Evolutionary conservation across 2,888 invertebrate genomes (phyloP), one percentile per base, ranked within the genome.

Genomic region (Amblyteles armatorius): DNA sequence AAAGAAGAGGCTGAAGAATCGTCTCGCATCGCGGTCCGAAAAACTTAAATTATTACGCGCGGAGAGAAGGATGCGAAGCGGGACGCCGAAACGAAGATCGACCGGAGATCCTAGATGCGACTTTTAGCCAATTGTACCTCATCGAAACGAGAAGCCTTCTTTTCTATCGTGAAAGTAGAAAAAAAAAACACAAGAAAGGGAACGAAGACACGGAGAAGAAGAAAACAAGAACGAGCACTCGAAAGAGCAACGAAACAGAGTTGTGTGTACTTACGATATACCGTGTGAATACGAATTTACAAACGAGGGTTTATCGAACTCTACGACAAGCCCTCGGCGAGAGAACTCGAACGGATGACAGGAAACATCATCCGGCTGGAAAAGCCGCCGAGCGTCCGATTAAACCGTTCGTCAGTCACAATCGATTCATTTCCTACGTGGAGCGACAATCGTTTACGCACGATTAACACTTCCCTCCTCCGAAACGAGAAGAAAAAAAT

Each of bases 391-490:
- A 36, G 40, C 55, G 33, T 69, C 68, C 16, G 55, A 16, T 0
- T 7, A 57, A 16, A 68, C 19, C 57, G 68, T 52, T 52, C 79
- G 79, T 60, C 48, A 50, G 55, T 65, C 67, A 52, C 67, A 52
- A 78, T 81, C 77, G 81, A 81, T 84, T 81, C 16, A 77, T 84
- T 81, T 84, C 81, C 84, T 69, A 84, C 68, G 81, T 80, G 84
- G 68, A 77, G 33, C 22, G 33, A 48, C 29, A 33, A 33, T 67
- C 72, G 78, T 73, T 71, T 44, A 48, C 33, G 29, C 71, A 33
- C 69, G 57, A 26, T 13, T 22, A 11, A 11, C 29, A 22, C 19
- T 55, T 68, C 11, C 16, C 26, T 36, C 68, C 19, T 52, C 50
- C 9, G 55, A 36, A 33, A n/a, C 65, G 36, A 9, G 44, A 52